Conservation (phyloP, 2,888 invertebrate genomes). For the Euplexia lucipara region DNA sequence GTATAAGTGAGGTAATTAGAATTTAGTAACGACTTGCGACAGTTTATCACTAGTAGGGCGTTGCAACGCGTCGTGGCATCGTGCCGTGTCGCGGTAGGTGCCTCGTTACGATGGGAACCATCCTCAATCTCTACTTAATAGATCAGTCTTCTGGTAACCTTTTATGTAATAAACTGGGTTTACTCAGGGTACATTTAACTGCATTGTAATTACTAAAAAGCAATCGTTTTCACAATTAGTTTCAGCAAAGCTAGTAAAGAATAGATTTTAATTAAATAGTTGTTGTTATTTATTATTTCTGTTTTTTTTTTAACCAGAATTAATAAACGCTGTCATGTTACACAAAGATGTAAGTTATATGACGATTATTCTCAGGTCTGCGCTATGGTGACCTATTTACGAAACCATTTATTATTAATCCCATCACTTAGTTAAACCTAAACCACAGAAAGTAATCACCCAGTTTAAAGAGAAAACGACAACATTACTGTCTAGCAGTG, state of each 20-base stretch:
- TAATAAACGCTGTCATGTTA: no score
- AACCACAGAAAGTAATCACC: background rate
- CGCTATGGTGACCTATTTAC: no score
- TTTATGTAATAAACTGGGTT: constrained; percentile 17
- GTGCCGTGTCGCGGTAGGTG: constrained; percentile 49
- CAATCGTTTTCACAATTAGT: background rate
- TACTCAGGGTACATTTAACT: constrained; percentile 8
- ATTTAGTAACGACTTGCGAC: constrained; percentile 63
- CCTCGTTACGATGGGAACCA: constrained; percentile 55
- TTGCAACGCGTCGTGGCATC: constrained; percentile 47
- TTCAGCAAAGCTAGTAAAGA: background rate
- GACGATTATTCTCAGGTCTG: no score
- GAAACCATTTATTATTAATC: background rate
- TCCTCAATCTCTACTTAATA: constrained; percentile 40
- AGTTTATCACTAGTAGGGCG: constrained; percentile 60
- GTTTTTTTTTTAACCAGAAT: no score
- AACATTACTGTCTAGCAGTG: constrained; percentile 4
- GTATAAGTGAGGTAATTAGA: constrained; percentile 57
- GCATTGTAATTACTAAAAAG: background rate
- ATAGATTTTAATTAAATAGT: background rate
- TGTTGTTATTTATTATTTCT: no score
- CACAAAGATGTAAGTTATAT: no score
- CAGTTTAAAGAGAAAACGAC: background rate
- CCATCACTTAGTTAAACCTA: background rate
- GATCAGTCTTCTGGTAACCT: constrained; percentile 27